A percentile compares a stretch with the other conserved stretches of the same genome.
Evolutionary conservation across 2,113 vertebrate species (phyloP).

Genomic region (Megatriorchis doriae): DNA sequence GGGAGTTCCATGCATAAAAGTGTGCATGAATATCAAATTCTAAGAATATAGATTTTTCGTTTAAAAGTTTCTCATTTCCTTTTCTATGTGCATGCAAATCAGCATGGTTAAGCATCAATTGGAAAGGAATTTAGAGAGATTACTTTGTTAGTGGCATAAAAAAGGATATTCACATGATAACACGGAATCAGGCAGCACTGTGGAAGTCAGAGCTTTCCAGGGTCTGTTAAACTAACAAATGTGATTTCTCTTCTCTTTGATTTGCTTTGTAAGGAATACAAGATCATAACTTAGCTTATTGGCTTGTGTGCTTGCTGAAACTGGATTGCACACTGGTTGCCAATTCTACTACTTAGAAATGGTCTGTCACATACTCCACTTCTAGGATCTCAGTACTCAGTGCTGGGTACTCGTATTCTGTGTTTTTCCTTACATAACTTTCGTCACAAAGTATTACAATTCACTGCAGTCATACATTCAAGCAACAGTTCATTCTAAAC

Average conservation of each 20-base stretch:
- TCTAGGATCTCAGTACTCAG: neutral
- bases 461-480: neutral
- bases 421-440: neutral
- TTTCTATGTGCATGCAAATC: neutral
- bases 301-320: neutral
- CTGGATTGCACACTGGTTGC: neutral
- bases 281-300: neutral
- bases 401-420: neutral
- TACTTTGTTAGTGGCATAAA: neutral
- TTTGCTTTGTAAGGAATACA: neutral
- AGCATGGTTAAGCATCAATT: conserved; percentile 9
- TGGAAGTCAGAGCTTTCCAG: neutral
- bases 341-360: neutral
- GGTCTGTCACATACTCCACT: neutral
- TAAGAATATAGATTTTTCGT: neutral
- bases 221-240: neutral
- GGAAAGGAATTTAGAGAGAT: conserved; percentile 15
- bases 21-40: neutral
- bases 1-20: neutral
- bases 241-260: neutral
- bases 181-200: neutral
- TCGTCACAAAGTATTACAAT: neutral
- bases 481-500: neutral
- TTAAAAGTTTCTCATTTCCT: conserved; percentile 25
- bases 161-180: conserved; percentile 17